Conservation (phyloP, 2,113 vertebrate species). For the Salminus brasiliensis region DNA sequence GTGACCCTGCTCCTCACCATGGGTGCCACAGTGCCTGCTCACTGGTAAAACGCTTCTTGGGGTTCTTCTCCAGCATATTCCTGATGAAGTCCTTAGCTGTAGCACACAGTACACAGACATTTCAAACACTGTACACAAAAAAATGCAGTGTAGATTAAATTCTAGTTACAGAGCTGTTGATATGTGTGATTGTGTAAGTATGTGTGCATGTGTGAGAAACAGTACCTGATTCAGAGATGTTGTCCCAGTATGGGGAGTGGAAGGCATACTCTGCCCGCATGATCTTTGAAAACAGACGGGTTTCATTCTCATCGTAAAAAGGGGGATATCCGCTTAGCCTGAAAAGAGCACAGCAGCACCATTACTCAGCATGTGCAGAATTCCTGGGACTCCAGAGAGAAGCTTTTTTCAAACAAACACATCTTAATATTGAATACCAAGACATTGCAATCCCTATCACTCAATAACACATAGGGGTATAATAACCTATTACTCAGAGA, state of each 20-base stretch:
- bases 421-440: too few relatives aligned
- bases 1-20: constrained; percentile 77
- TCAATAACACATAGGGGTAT: too few relatives aligned
- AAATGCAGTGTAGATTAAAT: too few relatives aligned
- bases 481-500: too few relatives aligned
- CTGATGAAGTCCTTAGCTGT: constrained; percentile 92
- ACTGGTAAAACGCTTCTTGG: constrained; percentile 81
- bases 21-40: constrained; percentile 88
- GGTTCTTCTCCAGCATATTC: constrained; percentile 88
- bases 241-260: constrained; percentile 92
- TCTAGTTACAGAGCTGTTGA: background rate
- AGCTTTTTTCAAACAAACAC: too few relatives aligned
- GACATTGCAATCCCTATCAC: too few relatives aligned
- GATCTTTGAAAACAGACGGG: constrained; percentile 90
- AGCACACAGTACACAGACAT: constrained; percentile 21
- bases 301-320: constrained; percentile 92
- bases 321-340: constrained; percentile 95
- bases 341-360: background rate
- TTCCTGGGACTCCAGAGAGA: too few relatives aligned
- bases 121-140: background rate
- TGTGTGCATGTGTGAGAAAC: background rate
- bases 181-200: background rate
- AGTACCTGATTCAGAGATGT: constrained; percentile 91
- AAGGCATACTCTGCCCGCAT: constrained; percentile 91
- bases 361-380: too few relatives aligned